Conservation (phyloP, 2,888 invertebrate species). For the Poecilobothrus nobilitatus region DNA sequence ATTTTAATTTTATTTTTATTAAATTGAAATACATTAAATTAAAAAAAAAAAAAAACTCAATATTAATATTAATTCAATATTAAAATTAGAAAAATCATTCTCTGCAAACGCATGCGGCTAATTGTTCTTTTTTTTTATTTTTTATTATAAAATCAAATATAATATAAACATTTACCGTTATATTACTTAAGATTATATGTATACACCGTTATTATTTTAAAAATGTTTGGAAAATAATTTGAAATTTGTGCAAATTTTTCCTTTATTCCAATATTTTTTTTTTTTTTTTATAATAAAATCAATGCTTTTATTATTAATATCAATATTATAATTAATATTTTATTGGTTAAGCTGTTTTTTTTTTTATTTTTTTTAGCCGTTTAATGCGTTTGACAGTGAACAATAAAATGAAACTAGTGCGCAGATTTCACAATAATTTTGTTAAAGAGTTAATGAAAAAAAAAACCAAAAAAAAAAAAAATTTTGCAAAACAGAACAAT, state of each 20-base stretch:
- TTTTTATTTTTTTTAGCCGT: not conserved
- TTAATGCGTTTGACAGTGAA: conserved; percentile 1
- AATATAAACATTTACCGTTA: not conserved
- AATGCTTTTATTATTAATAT: too few relatives aligned
- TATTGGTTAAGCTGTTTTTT: too few relatives aligned
- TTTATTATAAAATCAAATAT: too few relatives aligned
- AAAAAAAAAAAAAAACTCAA: not conserved
- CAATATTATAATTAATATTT: too few relatives aligned
- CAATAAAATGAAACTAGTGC: not conserved
- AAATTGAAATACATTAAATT: not conserved
- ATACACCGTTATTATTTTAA: too few relatives aligned
- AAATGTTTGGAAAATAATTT: too few relatives aligned
- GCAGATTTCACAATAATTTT: not conserved
- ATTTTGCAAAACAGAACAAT: too few relatives aligned
- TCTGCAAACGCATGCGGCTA: not conserved
- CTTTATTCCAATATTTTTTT: too few relatives aligned
- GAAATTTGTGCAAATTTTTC: too few relatives aligned
- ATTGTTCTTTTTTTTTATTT: not conserved
- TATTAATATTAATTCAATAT: not conserved
- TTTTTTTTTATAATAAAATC: too few relatives aligned
- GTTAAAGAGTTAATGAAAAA: not conserved
- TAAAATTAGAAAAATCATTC: not conserved
- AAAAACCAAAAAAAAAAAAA: not conserved
- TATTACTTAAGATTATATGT: too few relatives aligned
- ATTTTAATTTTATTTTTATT: not conserved